Evolutionary conservation across 2,888 invertebrate genomes (phyloP).

Genomic region (Drosophila kambysellisi): DNA sequence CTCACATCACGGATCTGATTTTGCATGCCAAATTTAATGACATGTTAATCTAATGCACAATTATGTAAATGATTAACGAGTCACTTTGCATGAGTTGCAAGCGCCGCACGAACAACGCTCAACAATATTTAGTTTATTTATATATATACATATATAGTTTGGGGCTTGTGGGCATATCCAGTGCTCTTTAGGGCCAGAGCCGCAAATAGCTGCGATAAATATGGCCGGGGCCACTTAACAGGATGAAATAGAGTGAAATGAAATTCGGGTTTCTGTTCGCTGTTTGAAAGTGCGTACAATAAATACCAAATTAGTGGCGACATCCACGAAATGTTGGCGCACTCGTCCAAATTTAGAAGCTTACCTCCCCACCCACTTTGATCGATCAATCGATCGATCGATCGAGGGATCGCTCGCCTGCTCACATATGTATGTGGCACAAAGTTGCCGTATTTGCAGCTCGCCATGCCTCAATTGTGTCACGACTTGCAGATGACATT

Average conservation of each 20-base stretch:
- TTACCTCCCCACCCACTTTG: neutral
- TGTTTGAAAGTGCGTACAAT: conserved; percentile 11
- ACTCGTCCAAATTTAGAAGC: conserved; percentile 35
- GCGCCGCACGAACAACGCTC: neutral
- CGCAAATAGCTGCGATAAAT: conserved; percentile 54
- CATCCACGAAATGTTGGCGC: conserved; percentile 48
- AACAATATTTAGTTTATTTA: neutral
- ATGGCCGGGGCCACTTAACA: conserved; percentile 45
- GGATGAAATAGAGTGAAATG: conserved; percentile 24
- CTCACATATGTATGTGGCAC: conserved; percentile 9
- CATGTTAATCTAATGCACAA: conserved; percentile 68
- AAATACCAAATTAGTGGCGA: conserved; percentile 42
- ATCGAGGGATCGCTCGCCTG: conserved; percentile 6
- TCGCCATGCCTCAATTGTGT: conserved; percentile 38
- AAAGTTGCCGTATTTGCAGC: conserved; percentile 39
- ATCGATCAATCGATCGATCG: conserved; percentile 23
- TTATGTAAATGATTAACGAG: conserved; percentile 47
- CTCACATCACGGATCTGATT: conserved; percentile 41
- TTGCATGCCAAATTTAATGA: conserved; percentile 57
- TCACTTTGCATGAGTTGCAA: conserved; percentile 22
- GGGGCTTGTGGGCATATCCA: conserved; percentile 36
- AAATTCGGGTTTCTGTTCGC: conserved; percentile 14
- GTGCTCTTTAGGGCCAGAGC: conserved; percentile 37
- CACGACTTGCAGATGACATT: conserved; percentile 61
- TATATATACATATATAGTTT: neutral